A percentile compares a stretch with the other conserved stretches of the same genome.
Conservation (phyloP, 2,113 vertebrate species). For the Onychostruthus taczanowskii region DNA sequence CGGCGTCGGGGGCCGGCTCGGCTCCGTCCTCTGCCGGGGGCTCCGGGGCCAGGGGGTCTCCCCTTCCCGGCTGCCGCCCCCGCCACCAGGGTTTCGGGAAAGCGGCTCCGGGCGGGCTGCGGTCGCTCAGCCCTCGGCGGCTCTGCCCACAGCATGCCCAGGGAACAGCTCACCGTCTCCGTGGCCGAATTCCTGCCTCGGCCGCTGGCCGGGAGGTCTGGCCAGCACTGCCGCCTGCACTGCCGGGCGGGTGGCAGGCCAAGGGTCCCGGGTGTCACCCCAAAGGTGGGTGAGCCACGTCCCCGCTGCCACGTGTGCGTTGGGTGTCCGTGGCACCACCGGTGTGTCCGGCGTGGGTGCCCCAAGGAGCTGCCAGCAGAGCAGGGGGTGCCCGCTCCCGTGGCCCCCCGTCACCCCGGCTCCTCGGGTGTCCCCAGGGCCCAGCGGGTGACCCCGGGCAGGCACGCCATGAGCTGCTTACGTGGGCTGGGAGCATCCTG, state of each 20-base stretch:
- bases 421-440: neutral
- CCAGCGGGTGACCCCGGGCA: neutral
- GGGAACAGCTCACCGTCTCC: slow-evolving; percentile 35
- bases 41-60: neutral
- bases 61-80: neutral
- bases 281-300: fast-evolving
- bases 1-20: neutral
- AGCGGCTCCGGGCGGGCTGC: neutral
- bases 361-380: neutral
- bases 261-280: neutral
- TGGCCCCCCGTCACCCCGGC: neutral
- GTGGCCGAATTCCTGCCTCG: neutral
- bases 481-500: slow-evolving; percentile 40
- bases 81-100: neutral
- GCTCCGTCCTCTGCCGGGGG: neutral
- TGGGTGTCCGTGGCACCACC: neutral
- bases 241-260: neutral
- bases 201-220: neutral
- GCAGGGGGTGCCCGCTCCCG: neutral
- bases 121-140: neutral
- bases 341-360: fast-evolving
- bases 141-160: slow-evolving; percentile 51
- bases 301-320: fast-evolving
- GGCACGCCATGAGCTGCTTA: slow-evolving; percentile 20
- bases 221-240: neutral